Base-by-base conservation (phyloP, 2,113 vertebrate species). In the Illadopsis cleaveri region DNA sequence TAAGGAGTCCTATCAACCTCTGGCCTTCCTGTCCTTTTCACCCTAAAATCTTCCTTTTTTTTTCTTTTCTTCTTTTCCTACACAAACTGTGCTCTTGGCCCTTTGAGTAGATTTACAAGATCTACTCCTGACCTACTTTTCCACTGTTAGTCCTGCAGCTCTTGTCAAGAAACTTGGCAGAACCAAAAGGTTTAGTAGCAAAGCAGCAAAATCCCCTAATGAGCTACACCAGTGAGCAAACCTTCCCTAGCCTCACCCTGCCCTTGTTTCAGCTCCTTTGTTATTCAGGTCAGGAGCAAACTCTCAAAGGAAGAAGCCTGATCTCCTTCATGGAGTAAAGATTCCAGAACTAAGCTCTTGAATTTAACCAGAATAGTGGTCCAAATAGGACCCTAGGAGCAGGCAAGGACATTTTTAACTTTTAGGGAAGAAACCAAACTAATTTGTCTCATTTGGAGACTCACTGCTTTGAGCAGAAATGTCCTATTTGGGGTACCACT, bases 61-160 rank as follows among this genome's bases (percentile, higher is more conserved):
- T 42, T 15, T 3, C 45, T 88, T 91, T 78, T 79, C 47, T 71
- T 87, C 47, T 58, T 75, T 66, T 72, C 50, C 77, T 83, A 68
- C 70, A 81, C 30, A 89, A 90, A 88, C 28, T 71, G 56, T 86
- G 16, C 33, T 82, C 50, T 78, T 76, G 83, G 77, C 48, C 69
- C 40, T 94, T 48, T 60, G n/a, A 83, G 82, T 78, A 84, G 64
- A 70, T 86, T 92, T 92, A 86, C 79, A 90, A 88, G 85, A 92
- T 50, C 89, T 93, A 79, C 53, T 89, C 70, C 81, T 91, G 94
- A 94, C 96, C 96, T 92, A 93, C 47, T 97, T 97, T 89, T 60
- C 65, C 84, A 84, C 51, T 94, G 90, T 95, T 65, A 75, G 60
- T 94, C 57, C 50, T 92, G 57, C 42, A 86, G 89, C 80, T 60